Evolutionary conservation across 2,797 vertebrate genomes (phyloP), one percentile per base, ranked within the genome.

Genomic region (Acanthornis magna): DNA sequence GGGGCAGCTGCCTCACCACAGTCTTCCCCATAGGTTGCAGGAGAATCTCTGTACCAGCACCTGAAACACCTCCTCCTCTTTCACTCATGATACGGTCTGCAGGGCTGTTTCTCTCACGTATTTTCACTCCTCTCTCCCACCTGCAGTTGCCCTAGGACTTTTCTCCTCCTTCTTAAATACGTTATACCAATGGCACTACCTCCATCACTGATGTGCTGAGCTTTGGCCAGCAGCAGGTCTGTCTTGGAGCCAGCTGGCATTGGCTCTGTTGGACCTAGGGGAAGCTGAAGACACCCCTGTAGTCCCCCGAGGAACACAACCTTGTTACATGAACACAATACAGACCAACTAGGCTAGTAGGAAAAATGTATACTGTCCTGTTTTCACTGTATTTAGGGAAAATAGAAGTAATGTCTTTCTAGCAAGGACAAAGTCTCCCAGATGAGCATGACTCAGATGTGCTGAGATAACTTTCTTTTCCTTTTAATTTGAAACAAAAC

Each of bases 381-480:
- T 78, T 89, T 67, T 38, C 67, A 30, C 3, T 71, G 61, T 68
- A 45, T 74, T 73, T 34, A 72, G 40, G n/a, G 60, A 93, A 86
- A 83, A 50, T 22, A 82, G 75, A 61, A 91, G 30, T 29, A 79
- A 16, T 2, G 1, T 58, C 65, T 54, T 95, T 70, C 58, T 38
- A 91, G 61, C 26, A 74, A 92, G 85, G 55, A 42, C 61, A 92
- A 43, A 16, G 54, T 57, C 54, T 88, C 65, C 80, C 88, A 94
- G 30, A 71, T 19, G 7, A 63, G 15, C 8, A 60, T 51, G 55
- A 93, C 54, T 92, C 13, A n/a, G 85, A 43, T 13, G 5, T 72
- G n/a, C 70, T 70, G 34, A 95, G 58, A 91, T 75, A 7, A 65
- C 43, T 47, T 83, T 51, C 32, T 70, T 60, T 38, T 54, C 58